Base-by-base conservation (phyloP, 2,888 invertebrate genomes). In the Cremastobaeus sp. region DNA sequence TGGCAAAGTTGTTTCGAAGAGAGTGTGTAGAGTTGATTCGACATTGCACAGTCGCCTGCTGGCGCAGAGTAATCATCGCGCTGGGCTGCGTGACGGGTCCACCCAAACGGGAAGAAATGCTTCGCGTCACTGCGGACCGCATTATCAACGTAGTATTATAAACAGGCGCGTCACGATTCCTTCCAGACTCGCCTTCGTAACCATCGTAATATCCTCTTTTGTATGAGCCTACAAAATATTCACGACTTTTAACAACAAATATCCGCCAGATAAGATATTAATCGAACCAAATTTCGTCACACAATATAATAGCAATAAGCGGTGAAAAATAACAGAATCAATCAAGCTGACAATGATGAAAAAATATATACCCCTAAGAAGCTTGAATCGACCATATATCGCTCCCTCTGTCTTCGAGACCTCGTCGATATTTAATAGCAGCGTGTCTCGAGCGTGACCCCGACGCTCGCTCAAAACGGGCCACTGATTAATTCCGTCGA, bases 371-470 rank as follows among this genome's bases (percentile, higher is more conserved):
- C 87, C 87, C 76, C 85, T 77, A 47, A 87, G 69, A 12, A 87
- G 81, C 66, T 87, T 87, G 55, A 81, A 86, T 3, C 84, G 81
- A 3, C 81, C 81, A 52, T 81, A 79, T 52, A 87, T 86, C 8
- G 86, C 87, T 2, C 82, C 86, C 55, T 87, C 86, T 4, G 84
- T 86, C 39, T 78, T 81, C 3, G 78, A 74, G 4, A 82, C 70
- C 57, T 86, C 87, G 64, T 91, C 90, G 73, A 91, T 90, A 79
- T 91, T 91, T 65, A 90, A 87, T 3, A 91, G 82, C 4, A 91
- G 82, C 41, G 86, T 88, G 1, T 85, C 86, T 14, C 90, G 82
- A 1, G 86, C 86, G 8, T 85, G 82, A 0, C 84, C 78, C 3
- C 55, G 45, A 45, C 88, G 88, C 20, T 85, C 80, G 9, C 86